Evolutionary conservation across 2,888 invertebrate genomes (phyloP), one percentile per base, ranked within the genome.

Genomic region (Branchipolynoe longqiensis): DNA sequence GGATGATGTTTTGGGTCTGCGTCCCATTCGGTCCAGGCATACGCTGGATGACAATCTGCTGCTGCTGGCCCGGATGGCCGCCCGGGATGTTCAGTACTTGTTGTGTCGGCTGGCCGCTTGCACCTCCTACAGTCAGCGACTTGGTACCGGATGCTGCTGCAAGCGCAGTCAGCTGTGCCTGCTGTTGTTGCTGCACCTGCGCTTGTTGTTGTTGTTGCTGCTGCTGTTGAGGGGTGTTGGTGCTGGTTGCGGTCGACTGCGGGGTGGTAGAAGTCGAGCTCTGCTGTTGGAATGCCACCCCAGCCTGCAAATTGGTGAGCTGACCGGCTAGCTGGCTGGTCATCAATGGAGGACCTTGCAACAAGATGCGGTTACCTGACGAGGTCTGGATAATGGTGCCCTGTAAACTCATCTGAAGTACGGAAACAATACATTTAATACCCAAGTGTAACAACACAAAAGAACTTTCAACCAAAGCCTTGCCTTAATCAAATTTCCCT

Each of bases 341-440:
- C 38, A 73, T 36, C 54, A 84, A 14, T 8, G 14, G 82, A 1
- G 74, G 84, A n/a, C 31, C 62, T 41, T 84, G 84, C 2, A 84
- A 33, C 36, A 91, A 86, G 48, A 91, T 90, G 85, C 90, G 89
- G 73, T 91, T 91, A 6, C 92, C 92, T 78, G 90, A 90, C 2
- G 91, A 87, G 22, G 91, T 91, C 86, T 91, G 91, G 64, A 92
- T 91, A 48, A 92, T 86, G 31, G 91, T 91, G 18, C 91, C 91
- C 88, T 91, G 91, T 41, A 91, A 87, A 73, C 88, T 90, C 40
- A 90, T 89, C 82, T 82, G 31, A 18, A 58, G 12, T n/a, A n/a
- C n/a, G 8, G 73, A 4, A 73, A 48, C 48, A 48, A 48, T 48
- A 48, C 48, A 12, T 18, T 48, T 48, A n/a, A n/a, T n/a, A n/a